These are phyloP conservation scores for Bombus consobrinus DNA, from an alignment of 1,140 invertebrate genomes.

Conservation along the genomic window DNA sequence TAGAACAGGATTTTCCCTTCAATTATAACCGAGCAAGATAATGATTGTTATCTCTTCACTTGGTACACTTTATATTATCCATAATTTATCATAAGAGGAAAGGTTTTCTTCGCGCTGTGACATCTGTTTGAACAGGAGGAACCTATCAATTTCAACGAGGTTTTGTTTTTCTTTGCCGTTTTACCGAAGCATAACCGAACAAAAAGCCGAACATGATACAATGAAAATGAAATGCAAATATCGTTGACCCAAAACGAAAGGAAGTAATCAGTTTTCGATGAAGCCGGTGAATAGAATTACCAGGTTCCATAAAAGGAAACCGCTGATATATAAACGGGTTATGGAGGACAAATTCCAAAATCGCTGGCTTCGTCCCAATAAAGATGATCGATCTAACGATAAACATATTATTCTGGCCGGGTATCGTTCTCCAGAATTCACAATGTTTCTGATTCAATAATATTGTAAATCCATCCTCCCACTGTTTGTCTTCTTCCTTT, in stretches of 20 bases:
- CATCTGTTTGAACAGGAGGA: not conserved
- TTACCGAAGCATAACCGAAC: constrained; percentile 4
- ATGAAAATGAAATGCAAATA: constrained; percentile 53
- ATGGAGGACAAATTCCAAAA: constrained; percentile 28
- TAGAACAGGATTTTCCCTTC: not conserved
- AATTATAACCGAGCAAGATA: not conserved
- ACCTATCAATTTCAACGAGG: constrained; percentile 12
- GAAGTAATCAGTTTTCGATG: constrained; percentile 41
- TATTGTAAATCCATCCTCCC: not conserved
- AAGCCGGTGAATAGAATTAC: constrained; percentile 33
- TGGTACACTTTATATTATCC: no score
- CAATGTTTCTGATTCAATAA: constrained; percentile 5
- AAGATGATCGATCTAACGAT: constrained; percentile 21
- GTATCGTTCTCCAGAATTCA: not conserved
- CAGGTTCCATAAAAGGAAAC: constrained; percentile 11
- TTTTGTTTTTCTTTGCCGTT: not conserved
- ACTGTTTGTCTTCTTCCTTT: not conserved
- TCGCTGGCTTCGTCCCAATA: constrained; percentile 40
- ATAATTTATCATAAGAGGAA: not conserved
- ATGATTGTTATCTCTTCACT: not conserved
- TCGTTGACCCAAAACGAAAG: constrained; percentile 44
- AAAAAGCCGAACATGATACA: constrained; percentile 30
- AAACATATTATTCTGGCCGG: not conserved
- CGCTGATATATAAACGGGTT: constrained; percentile 39
- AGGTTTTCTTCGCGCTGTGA: no score